Conservation (phyloP, 2,797 vertebrate genomes). For the Spinus olivaceus region DNA sequence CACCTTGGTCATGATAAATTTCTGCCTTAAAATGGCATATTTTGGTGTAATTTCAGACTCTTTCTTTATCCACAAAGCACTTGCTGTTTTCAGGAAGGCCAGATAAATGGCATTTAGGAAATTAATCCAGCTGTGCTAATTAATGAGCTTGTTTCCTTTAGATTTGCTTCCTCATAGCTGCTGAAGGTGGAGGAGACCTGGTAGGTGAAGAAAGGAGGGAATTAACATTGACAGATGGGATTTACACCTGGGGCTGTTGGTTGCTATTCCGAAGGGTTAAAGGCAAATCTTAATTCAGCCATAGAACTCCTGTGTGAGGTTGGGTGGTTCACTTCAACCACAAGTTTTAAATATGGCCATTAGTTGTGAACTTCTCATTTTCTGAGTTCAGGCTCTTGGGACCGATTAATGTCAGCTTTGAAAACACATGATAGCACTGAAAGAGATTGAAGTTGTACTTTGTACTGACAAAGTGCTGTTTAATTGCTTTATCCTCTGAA, state of each 20-base stretch:
- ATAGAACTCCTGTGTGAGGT: not conserved
- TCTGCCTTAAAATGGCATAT: not conserved
- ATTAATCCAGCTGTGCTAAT: not conserved
- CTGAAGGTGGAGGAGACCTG: not conserved
- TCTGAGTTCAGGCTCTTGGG: conserved; percentile 43
- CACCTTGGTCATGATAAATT: not conserved
- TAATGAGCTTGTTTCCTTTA: not conserved
- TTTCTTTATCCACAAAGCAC: not conserved
- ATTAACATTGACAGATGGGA: not conserved
- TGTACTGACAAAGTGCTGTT: conserved; percentile 59
- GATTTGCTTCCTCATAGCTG: not conserved
- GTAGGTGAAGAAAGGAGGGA: not conserved
- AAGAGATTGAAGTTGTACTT: conserved; percentile 57
- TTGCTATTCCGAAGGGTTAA: not conserved
- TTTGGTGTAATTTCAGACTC: not conserved
- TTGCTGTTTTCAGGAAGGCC: not conserved
- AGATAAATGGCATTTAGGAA: not conserved
- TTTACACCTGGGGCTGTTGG: not conserved
- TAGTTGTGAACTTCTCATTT: conserved; percentile 47
- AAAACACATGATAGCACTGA: conserved; percentile 41
- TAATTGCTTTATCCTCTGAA: conserved; percentile 58
- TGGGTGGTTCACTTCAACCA: not conserved
- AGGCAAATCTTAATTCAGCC: not conserved
- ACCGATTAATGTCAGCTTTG: conserved; percentile 49
- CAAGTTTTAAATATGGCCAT: not conserved